Evolutionary conservation across 2,888 invertebrate species (phyloP).

Genomic region (Diachrysia chrysitis): DNA sequence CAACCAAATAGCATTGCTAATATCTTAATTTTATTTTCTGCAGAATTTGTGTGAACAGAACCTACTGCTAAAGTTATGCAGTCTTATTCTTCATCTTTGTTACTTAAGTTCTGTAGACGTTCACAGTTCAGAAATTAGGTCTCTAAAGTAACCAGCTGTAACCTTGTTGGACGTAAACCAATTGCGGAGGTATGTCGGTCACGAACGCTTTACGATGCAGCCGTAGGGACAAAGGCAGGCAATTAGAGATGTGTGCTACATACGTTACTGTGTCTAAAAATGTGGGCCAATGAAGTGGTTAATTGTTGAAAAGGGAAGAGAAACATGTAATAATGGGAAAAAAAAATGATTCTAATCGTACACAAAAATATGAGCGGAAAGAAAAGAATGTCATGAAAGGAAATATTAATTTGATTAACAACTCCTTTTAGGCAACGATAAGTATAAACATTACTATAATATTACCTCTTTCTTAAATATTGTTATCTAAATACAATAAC

Average conservation of each 20-base stretch:
- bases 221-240: slow-evolving; percentile 53
- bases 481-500: background rate
- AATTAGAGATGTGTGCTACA: slow-evolving; percentile 54
- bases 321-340: background rate
- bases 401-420: no score
- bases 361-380: no score
- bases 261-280: background rate
- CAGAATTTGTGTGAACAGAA: background rate
- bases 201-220: slow-evolving; percentile 61
- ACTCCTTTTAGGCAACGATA: no score
- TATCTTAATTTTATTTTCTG: no score
- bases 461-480: background rate
- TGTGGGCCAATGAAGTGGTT: background rate
- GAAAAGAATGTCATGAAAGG: no score
- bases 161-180: slow-evolving; percentile 40
- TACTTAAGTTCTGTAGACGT: background rate
- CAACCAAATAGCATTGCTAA: background rate
- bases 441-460: background rate
- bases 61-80: no score
- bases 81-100: background rate
- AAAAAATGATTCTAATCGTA: no score
- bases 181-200: slow-evolving; percentile 54
- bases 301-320: background rate
- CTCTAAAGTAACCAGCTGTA: slow-evolving; percentile 30
- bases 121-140: background rate